Conservation (phyloP, 2,113 vertebrate species). For the Chaetodon auriga region DNA sequence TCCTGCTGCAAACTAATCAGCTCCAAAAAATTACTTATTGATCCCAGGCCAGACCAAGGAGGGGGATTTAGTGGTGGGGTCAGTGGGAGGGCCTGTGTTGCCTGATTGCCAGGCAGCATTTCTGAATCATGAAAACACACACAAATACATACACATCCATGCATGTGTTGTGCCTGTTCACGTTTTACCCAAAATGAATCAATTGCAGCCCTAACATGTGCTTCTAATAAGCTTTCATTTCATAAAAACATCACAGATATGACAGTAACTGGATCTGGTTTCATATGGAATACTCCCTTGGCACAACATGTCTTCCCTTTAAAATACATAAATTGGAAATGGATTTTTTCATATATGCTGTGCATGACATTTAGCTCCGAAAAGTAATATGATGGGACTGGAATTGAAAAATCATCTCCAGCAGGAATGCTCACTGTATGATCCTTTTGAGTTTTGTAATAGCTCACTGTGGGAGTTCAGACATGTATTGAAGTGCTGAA, state of each 20-base stretch:
- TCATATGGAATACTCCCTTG: constrained; percentile 31
- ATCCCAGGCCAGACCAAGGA: constrained; percentile 84
- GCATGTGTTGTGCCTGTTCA: constrained; percentile 16
- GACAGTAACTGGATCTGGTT: constrained; percentile 35
- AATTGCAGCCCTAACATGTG: constrained; percentile 65
- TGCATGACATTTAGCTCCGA: constrained; percentile 71
- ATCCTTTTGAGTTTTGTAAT: constrained; percentile 63
- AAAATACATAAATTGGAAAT: constrained; percentile 76
- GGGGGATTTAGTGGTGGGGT: constrained; percentile 87
- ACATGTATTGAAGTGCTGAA: constrained; percentile 29
- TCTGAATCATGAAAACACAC: constrained; percentile 52
- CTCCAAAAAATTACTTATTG: constrained; percentile 99
- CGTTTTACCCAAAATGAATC: constrained; percentile 71
- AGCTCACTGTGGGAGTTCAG: constrained; percentile 45
- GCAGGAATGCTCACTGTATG: constrained; percentile 43
- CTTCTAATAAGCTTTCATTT: constrained; percentile 65
- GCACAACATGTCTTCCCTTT: constrained; percentile 43
- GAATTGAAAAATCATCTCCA: constrained; percentile 62
- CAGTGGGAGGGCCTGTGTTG: constrained; percentile 82
- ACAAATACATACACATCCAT: constrained; percentile 24
- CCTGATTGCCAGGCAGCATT: constrained; percentile 57
- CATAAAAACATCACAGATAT: constrained; percentile 39
- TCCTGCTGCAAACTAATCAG: constrained; percentile 96
- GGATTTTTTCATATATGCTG: constrained; percentile 71
- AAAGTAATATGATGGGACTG: constrained; percentile 66